Evolutionary conservation across 23 tunicate genomes (phyloP), one percentile per base, ranked within the genome.

Genomic region (Phallusia fumigata): DNA sequence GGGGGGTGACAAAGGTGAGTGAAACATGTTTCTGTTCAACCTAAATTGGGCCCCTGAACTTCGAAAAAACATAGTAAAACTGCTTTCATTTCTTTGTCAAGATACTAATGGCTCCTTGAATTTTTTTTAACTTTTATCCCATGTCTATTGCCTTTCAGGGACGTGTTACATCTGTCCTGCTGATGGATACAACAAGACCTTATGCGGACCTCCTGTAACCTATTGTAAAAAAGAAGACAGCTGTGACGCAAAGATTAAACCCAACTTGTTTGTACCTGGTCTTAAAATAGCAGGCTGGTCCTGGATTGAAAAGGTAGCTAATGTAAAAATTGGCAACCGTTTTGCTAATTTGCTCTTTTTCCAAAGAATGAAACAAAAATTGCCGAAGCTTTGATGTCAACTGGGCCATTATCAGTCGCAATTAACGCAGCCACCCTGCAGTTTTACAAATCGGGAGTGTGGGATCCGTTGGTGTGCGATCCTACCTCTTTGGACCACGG

Each of bases 81-180:
- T 18, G 18, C 18, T 51, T 51, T 51, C 58, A 51, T 13, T 51
- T 51, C 18, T 51, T 13, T 51, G 58, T 13, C 15, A 51, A 51
- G 18, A 13, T 51, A 18, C 58, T n/a, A n/a, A n/a, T n/a, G n/a
- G n/a, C n/a, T n/a, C n/a, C n/a, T n/a, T n/a, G n/a, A n/a, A n/a
- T n/a, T n/a, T n/a, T n/a, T n/a, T n/a, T n/a, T n/a, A n/a, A n/a
- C n/a, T n/a, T n/a, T n/a, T n/a, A n/a, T n/a, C n/a, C n/a, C n/a
- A n/a, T n/a, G n/a, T n/a, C n/a, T n/a, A n/a, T n/a, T n/a, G n/a
- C 58, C 13, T 58, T 40, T 19, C 78, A 88, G 92, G 92, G 18
- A 88, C 92, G 6, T 88, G 87, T 72, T 88, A 74, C 74, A 86
- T 88, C 32, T 88, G 92, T 64, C 92, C 84, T 3, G 86, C 92